Evolutionary conservation across 2,113 vertebrate species (phyloP).

Genomic region (Rhagologus leucostigma): DNA sequence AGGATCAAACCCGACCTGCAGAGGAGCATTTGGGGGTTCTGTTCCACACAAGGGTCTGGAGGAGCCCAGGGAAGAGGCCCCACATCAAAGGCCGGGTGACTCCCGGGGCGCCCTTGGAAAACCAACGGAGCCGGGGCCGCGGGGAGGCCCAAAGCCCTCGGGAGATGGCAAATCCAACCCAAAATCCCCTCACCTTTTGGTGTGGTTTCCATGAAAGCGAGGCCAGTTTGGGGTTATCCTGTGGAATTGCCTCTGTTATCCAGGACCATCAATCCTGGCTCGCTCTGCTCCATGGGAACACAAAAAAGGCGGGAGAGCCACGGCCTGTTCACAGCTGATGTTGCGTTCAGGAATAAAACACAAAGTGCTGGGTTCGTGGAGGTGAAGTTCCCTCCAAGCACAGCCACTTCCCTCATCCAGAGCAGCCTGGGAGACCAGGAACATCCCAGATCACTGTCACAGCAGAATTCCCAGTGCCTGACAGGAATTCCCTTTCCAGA

Average conservation of each 20-base stretch:
- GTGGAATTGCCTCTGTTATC: background rate
- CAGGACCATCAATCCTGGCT: background rate
- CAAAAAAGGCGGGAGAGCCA: background rate
- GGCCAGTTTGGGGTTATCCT: background rate
- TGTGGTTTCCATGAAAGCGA: conserved; percentile 43
- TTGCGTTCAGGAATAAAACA: background rate
- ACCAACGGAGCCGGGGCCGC: background rate
- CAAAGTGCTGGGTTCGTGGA: background rate
- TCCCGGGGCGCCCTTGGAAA: background rate
- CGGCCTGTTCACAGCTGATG: background rate
- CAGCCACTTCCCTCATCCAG: background rate
- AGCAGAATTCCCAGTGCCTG: background rate
- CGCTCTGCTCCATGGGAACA: background rate
- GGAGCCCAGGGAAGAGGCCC: conserved; percentile 26
- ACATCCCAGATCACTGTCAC: accelerated
- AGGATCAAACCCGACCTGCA: conserved; percentile 33
- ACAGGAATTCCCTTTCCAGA: background rate
- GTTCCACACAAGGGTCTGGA: conserved; percentile 50
- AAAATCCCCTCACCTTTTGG: conserved; percentile 13
- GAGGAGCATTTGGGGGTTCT: conserved; percentile 7
- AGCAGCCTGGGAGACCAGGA: background rate
- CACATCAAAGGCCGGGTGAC: conserved; percentile 53
- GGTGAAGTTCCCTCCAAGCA: background rate
- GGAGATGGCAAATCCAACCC: background rate
- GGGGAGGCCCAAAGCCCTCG: background rate